Evolutionary conservation across 2,888 invertebrate genomes (phyloP), one percentile per base, ranked within the genome.

Genomic region (Rutpela maculata): DNA sequence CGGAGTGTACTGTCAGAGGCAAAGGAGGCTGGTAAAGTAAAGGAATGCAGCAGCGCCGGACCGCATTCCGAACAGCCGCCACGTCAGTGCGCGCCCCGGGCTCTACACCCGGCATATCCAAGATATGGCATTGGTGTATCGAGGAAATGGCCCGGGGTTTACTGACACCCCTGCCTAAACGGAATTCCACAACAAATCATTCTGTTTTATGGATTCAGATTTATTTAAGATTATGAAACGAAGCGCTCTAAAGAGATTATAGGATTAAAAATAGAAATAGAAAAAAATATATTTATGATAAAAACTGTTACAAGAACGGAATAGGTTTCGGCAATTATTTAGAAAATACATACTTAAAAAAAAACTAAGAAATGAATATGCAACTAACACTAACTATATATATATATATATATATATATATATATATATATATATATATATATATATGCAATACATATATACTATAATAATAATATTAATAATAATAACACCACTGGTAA

Each of bases 1-100:
- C 82, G 57, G 85, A 83, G 78, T 85, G 83, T 85, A 85, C 85
- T 81, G 76, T 81, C 80, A 79, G 62, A 69, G 76, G 69, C 79
- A 75, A 77, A 75, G 80, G 81, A 82, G 83, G 83, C 83, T 83
- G 83, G 83, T 78, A 78, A 78, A 77, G 75, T 70, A 83, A 81
- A 82, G 86, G 89, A 89, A 89, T 89, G 89, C 87, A 85, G 88
- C 87, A 88, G 85, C 88, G 87, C 88, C 88, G 87, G 88, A 89
- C 89, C 88, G 84, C 85, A 86, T 86, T 85, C 85, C 85, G 78
- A 76, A 60, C 79, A 79, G 82, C 80, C 81, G 82, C 80, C 82
- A 79, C 80, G 80, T 81, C 78, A 79, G 82, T 77, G 76, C 70
- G 78, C 63, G 79, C 78, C 80, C 72, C 74, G 67, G 77, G 77